phyloP scores from a whole-genome alignment of 2,113 vertebrate species.

The Hyperoodon ampullatus region DNA sequence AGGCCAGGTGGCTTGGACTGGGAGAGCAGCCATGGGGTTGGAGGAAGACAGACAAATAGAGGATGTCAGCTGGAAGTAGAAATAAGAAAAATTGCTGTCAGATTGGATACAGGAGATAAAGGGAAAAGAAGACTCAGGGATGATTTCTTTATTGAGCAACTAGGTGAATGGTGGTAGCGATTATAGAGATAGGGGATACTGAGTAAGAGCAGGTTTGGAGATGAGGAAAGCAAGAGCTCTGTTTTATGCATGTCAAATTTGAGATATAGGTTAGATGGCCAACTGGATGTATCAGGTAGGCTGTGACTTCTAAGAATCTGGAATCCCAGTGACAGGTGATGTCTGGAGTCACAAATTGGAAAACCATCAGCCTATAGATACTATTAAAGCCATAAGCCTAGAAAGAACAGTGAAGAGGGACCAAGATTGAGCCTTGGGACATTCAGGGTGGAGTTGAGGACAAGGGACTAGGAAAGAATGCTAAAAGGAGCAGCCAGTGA shows the following conservation, averaged over 20 bases:
- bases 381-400: neutral
- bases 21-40: neutral
- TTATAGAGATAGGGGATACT: neutral
- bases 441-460: neutral
- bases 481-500: neutral
- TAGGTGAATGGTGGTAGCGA: neutral
- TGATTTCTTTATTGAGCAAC: neutral
- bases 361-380: neutral
- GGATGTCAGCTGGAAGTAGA: neutral
- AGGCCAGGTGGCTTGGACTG: neutral
- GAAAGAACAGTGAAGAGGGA: neutral
- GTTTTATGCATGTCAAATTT: neutral
- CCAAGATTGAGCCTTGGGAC: neutral
- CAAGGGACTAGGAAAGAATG: neutral
- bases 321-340: neutral
- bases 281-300: neutral
- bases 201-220: neutral
- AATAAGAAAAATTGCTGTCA: neutral
- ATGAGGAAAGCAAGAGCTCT: neutral
- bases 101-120: neutral
- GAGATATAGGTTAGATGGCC: neutral
- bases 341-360: neutral
- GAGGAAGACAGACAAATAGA: neutral
- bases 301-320: neutral
- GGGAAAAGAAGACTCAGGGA: neutral